A percentile compares a stretch with the other conserved stretches of the same genome.
phyloP scores from a whole-genome alignment of 2,797 vertebrate genomes.

The Schizothorax lantsangensis region DNA sequence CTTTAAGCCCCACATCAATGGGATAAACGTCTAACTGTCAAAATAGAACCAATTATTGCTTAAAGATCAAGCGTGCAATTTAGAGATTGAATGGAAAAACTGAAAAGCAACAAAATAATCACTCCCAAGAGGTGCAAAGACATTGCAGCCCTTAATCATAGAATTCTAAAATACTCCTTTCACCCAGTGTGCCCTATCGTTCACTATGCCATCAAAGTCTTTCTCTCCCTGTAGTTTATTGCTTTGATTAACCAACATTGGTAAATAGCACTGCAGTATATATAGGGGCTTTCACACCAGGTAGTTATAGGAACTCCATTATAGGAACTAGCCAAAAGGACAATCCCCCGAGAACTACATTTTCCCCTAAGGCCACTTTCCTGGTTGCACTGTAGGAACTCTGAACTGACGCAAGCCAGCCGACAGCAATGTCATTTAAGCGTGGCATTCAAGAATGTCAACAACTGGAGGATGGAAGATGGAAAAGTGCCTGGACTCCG shows the following conservation, averaged over 20 bases:
- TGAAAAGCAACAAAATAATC: constrained; percentile 23
- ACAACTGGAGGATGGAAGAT: background rate
- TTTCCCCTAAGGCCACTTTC: background rate
- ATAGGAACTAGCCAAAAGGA: background rate
- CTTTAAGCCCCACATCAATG: background rate
- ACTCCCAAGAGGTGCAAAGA: background rate
- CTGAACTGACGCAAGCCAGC: background rate
- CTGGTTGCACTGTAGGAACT: background rate
- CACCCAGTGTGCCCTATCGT: background rate
- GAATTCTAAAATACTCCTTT: constrained; percentile 20
- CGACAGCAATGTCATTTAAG: background rate
- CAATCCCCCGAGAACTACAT: background rate
- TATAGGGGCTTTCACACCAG: background rate
- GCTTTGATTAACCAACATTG: constrained; percentile 12
- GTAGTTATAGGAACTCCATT: background rate
- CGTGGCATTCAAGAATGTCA: background rate
- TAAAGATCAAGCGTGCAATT: constrained; percentile 13
- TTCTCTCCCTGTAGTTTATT: background rate
- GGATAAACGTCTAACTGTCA: constrained; percentile 17
- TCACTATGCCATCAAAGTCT: background rate
- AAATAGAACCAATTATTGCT: constrained; percentile 8
- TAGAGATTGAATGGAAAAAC: background rate
- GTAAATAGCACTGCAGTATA: constrained; percentile 3
- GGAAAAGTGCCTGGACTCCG: background rate
- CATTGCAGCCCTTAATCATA: background rate